These are phyloP conservation scores for Zapornia atra DNA, from an alignment of 2,113 vertebrate genomes.

Conservation along the genomic window DNA sequence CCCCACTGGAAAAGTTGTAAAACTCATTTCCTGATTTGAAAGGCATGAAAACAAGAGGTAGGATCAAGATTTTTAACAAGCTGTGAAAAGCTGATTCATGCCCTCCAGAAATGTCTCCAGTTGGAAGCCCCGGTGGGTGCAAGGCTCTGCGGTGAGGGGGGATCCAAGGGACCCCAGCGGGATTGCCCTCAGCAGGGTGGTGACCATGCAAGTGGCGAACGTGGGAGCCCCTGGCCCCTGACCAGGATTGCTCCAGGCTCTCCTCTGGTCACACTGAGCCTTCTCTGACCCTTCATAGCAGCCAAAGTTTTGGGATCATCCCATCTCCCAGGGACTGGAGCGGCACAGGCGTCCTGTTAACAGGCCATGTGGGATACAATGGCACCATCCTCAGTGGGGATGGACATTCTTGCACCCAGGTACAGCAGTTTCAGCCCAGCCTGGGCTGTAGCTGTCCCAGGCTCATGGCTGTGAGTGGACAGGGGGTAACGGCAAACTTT, in stretches of 20 bases:
- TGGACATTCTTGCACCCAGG: accelerated
- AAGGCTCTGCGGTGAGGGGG: neutral
- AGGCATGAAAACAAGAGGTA: constrained; percentile 80
- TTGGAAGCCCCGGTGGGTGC: constrained; percentile 54
- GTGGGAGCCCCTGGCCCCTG: neutral
- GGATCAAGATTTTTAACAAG: constrained; percentile 78
- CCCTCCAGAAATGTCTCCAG: constrained; percentile 70
- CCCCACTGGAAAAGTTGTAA: constrained; percentile 77
- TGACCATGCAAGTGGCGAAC: neutral
- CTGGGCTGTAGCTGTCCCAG: accelerated
- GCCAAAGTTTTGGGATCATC: neutral
- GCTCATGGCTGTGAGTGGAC: accelerated
- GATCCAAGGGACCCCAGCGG: neutral
- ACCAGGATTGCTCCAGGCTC: neutral
- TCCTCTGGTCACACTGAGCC: accelerated
- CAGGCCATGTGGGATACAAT: neutral
- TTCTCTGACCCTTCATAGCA: neutral
- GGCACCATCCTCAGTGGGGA: accelerated
- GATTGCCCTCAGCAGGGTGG: neutral
- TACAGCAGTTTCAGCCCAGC: neutral
- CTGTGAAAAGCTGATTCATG: constrained; percentile 84
- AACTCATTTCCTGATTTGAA: constrained; percentile 81
- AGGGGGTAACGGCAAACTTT: accelerated
- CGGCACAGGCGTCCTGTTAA: neutral
- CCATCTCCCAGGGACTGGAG: accelerated